Evolutionary conservation across 2,113 vertebrate species (phyloP).

Genomic region (Sinocyclocheilus grahami): DNA sequence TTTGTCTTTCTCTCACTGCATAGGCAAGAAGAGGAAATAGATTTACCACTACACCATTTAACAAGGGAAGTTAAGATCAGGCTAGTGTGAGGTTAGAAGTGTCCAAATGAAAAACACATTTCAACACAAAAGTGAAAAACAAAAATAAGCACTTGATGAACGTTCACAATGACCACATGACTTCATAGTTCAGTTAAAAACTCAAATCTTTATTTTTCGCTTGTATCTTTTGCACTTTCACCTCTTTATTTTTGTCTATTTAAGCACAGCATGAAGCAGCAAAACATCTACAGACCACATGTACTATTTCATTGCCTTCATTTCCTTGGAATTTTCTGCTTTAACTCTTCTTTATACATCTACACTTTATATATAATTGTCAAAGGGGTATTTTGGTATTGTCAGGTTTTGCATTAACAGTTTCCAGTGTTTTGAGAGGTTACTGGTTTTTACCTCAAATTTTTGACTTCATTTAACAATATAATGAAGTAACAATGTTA

Average conservation of each 20-base stretch:
- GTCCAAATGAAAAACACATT: slow-evolving; percentile 7
- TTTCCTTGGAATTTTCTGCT: neutral
- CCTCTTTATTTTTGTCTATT: slow-evolving; percentile 55
- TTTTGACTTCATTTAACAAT: slow-evolving; percentile 3
- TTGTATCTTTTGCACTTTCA: slow-evolving; percentile 58
- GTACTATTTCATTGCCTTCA: slow-evolving; percentile 13
- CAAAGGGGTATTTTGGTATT: neutral
- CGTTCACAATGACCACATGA: slow-evolving; percentile 60
- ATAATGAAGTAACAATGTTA: neutral
- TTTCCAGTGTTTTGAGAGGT: slow-evolving; percentile 7
- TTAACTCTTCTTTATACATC: neutral
- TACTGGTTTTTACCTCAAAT: neutral
- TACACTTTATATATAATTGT: neutral
- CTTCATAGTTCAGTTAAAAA: slow-evolving; percentile 72
- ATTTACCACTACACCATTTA: neutral
- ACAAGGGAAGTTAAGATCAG: neutral
- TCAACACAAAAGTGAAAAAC: neutral
- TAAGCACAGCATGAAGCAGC: slow-evolving; percentile 65
- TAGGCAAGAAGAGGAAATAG: neutral
- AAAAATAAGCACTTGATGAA: neutral
- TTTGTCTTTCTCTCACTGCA: slow-evolving; percentile 22
- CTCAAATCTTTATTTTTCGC: slow-evolving; percentile 74
- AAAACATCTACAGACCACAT: slow-evolving; percentile 62
- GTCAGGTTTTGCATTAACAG: neutral
- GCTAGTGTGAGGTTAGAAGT: neutral